Base-by-base conservation (phyloP, 2,888 invertebrate species). In the Aspidapion aeneum region DNA sequence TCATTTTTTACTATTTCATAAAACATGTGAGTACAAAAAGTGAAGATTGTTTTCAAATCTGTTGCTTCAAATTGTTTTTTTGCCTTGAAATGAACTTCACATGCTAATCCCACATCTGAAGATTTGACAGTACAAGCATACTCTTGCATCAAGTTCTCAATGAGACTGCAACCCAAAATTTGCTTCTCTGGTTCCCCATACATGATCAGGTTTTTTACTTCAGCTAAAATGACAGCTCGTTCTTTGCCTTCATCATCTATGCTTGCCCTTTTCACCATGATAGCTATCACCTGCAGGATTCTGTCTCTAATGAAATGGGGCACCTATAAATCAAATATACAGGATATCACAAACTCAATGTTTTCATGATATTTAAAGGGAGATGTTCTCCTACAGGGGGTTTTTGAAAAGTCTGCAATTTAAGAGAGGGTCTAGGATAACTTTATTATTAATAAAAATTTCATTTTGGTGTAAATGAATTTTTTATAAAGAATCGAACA, bases 41-140 rank as follows among this genome's bases (percentile, higher is more conserved):
- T 83, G 76, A 96, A 93, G 75, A 96, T 92, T 68, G 87, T 84
- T 73, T 90, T 89, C 69, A 96, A 81, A 76, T 94, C 91, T 57
- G 86, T 83, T 19, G 84, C 86, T 83, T 96, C 94, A 82, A 96
- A 96, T 52, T 89, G 86, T 72, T 88, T 88, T 79, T 95, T 96
- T 22, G 92, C 88, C 74, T 87, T 86, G 73, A 90, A 88, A 79
- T 96, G 95, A 48, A 90, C 86, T 79, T 94, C 94, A 92, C 93
- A 95, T 54, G 94, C 89, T 57, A 96, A 82, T 3, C 94, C 94
- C 12, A 94, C 90, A 79, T 93, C 93, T 35, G 93, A 89, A 1
- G 94, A 92, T 74, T 93, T 90, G 1, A 90, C 88, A 2, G 93
- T 91, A 22, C 87, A 91, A 7, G 93, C 90, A 81, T 93, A 95